Evolutionary conservation across 2,888 invertebrate species (phyloP), one percentile per base, ranked within the genome.

Genomic region (Hoplodrina blanda): DNA sequence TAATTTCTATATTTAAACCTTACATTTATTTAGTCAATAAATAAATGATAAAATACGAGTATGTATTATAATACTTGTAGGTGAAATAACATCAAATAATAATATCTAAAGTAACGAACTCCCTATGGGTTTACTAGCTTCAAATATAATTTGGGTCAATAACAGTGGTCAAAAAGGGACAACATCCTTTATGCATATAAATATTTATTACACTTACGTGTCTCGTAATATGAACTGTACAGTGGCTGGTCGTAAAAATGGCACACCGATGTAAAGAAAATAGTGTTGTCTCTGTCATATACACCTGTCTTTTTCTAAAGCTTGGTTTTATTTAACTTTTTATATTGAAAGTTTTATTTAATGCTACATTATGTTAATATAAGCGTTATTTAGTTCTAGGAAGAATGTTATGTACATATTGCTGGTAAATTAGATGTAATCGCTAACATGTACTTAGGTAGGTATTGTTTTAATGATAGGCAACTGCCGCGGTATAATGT

Each of bases 311-410:
- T 8, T 20, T 69, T 52, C 6, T 17, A 37, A 33, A 52, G 0
- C 2, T 33, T 1, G 8, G 30, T 44, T 8, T 37, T 2, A 17
- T 10, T 53, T n/a, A n/a, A n/a, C n/a, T 11, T 19, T 50, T 25
- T 66, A 17, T 25, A 1, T 37, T 0, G 4, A 3, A 11, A 0
- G 5, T 60, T 52, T 72, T 60, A 56, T 30, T 13, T 17, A 49
- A 56, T 63, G 75, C 79, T 64, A 74, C 78, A 76, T 85, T 87
- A 68, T 82, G 83, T 87, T 84, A 84, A 72, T 75, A 72, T 92
- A 92, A 93, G 94, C 94, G 95, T 95, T 95, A 95, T 94, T 94
- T 95, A 95, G 94, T 95, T 95, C 84, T 95, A 95, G 92, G 93
- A 70, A 83, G 85, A 89, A 90, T 91, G 92, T 95, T 95, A 89